These are phyloP conservation scores for Ammospiza maritima DNA, from an alignment of 2,797 vertebrate species.

Conservation along the genomic window DNA sequence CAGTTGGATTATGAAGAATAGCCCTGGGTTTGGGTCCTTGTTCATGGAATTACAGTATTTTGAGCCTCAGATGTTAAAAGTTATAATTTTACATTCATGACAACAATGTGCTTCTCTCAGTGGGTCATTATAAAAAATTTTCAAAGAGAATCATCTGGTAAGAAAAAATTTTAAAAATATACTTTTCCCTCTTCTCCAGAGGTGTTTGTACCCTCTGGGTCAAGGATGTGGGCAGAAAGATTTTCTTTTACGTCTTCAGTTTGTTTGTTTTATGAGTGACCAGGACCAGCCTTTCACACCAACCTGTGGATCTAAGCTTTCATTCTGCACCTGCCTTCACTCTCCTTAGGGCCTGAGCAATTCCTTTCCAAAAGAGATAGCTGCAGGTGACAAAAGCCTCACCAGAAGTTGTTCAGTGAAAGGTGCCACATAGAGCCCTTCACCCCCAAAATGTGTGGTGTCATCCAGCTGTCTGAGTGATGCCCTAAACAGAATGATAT, in stretches of 20 bases:
- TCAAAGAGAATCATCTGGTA: background rate
- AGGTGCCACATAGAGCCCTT: background rate
- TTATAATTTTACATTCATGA: background rate
- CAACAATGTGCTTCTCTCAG: background rate
- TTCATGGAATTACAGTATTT: background rate
- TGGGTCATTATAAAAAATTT: background rate
- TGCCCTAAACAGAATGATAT: background rate
- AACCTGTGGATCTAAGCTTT: background rate
- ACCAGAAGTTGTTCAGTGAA: background rate
- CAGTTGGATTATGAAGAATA: background rate
- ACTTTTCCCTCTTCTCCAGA: background rate
- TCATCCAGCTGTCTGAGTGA: background rate
- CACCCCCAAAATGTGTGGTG: background rate
- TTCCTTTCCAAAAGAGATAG: background rate
- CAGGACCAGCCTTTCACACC: fast-evolving
- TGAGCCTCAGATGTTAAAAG: background rate
- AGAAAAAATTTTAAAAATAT: background rate
- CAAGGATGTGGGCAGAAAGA: background rate
- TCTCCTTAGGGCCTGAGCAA: background rate
- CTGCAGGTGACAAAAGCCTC: background rate
- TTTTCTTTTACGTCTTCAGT: background rate
- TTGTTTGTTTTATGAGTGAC: background rate
- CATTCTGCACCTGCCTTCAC: background rate
- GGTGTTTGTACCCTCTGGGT: background rate
- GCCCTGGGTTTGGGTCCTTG: background rate